A percentile compares a stretch with the other conserved stretches of the same genome.
phyloP scores from a whole-genome alignment of 2,888 invertebrate species.

The Thera britannica region DNA sequence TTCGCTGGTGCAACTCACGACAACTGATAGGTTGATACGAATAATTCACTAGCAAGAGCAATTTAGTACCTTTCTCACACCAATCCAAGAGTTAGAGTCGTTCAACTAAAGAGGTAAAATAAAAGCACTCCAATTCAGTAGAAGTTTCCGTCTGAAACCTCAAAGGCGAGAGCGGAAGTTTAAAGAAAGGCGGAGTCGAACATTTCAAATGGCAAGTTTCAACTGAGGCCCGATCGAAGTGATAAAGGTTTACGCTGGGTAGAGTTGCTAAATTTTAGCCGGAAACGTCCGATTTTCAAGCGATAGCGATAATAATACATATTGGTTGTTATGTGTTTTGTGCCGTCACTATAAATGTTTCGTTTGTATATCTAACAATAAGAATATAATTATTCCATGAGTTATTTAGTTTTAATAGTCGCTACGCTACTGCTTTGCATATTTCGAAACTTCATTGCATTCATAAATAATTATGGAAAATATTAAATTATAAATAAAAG shows the following conservation, averaged over 20 bases:
- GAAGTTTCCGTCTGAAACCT: conserved; percentile 72
- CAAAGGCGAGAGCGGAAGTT: conserved; percentile 72
- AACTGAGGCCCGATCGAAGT: conserved; percentile 59
- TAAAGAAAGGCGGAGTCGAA: conserved; percentile 69
- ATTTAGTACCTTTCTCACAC: conserved; percentile 18
- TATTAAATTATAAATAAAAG: no score
- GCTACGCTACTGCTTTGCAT: no score
- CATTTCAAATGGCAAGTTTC: conserved; percentile 71
- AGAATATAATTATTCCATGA: no score
- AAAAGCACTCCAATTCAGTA: conserved; percentile 56
- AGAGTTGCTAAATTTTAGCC: conserved; percentile 52
- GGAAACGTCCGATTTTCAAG: conserved; percentile 19
- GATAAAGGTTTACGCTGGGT: conserved; percentile 57
- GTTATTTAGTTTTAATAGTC: no score
- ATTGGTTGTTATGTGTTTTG: no score
- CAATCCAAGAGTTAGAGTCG: conserved; percentile 40
- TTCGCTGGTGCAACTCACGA: conserved; percentile 1
- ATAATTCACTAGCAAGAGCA: conserved; percentile 14
- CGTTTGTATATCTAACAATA: no score
- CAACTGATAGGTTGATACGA: conserved; percentile 6
- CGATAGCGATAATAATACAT: no score
- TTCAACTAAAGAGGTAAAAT: conserved; percentile 52
- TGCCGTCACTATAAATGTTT: no score
- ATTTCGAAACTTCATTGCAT: no score
- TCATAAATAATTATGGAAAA: no score